Evolutionary conservation across 2,888 invertebrate species (phyloP).

Genomic region (Ichneumoninae sp.): DNA sequence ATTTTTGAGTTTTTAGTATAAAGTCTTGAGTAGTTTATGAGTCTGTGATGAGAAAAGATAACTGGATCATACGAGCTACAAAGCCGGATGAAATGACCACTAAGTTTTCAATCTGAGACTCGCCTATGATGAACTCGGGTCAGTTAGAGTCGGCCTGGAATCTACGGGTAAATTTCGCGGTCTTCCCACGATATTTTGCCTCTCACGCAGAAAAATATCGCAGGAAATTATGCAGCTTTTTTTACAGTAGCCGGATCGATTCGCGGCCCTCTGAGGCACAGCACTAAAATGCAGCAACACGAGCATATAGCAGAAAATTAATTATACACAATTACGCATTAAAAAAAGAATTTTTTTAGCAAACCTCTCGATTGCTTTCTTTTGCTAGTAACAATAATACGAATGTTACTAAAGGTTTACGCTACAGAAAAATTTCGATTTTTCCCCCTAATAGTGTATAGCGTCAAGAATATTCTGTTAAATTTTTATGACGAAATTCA

Average conservation of each 20-base stretch:
- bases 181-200: conserved; percentile 32
- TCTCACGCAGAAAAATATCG: conserved; percentile 33
- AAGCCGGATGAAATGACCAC: conserved; percentile 75
- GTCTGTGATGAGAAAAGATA: conserved; percentile 79
- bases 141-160: conserved; percentile 78
- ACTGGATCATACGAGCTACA: conserved; percentile 69
- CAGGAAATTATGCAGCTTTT: conserved; percentile 36
- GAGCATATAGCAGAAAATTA: too few relatives aligned
- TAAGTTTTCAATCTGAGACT: conserved; percentile 84
- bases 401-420: background rate
- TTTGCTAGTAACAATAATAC: background rate
- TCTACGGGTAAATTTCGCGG: conserved; percentile 46
- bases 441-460: too few relatives aligned
- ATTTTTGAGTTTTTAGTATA: background rate
- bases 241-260: conserved; percentile 66
- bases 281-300: background rate
- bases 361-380: background rate
- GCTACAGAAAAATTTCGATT: too few relatives aligned
- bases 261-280: conserved; percentile 82
- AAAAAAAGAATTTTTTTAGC: too few relatives aligned
- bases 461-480: too few relatives aligned
- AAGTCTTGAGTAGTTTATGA: conserved; percentile 48
- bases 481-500: too few relatives aligned
- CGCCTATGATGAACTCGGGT: conserved; percentile 81
- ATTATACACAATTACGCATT: too few relatives aligned